These are phyloP conservation scores for Circaetus gallicus DNA, from an alignment of 2,113 vertebrate genomes.

Conservation along the genomic window DNA sequence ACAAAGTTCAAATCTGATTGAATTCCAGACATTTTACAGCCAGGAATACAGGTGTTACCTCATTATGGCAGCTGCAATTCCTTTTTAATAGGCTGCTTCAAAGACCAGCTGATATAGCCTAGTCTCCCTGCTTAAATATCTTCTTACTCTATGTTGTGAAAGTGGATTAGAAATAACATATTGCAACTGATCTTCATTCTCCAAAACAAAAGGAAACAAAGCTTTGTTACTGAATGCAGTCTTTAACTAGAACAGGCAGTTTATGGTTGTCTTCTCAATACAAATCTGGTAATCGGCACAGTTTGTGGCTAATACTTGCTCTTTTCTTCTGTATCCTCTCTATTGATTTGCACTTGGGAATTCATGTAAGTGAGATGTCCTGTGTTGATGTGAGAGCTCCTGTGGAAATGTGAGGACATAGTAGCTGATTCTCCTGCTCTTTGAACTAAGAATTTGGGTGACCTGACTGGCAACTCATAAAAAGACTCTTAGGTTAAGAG, in stretches of 20 bases:
- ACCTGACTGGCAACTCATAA: neutral
- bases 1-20: neutral
- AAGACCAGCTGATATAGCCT: neutral
- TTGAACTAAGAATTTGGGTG: neutral
- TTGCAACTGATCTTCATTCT: neutral
- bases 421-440: neutral
- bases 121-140: neutral
- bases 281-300: neutral
- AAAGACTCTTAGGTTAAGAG: neutral
- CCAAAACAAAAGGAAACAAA: neutral
- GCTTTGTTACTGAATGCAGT: neutral
- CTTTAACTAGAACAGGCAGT: neutral
- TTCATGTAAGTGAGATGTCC: neutral
- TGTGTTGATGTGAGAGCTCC: neutral
- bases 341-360: neutral
- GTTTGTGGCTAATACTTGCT: neutral
- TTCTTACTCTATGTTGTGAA: neutral
- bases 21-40: conserved; percentile 14
- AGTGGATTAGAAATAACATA: neutral
- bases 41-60: neutral
- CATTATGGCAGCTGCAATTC: neutral
- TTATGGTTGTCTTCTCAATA: neutral
- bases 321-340: neutral
- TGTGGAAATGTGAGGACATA: neutral
- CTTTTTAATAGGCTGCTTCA: neutral